Evolutionary conservation across 2,113 vertebrate genomes (phyloP).

Genomic region (Ailurus styani): DNA sequence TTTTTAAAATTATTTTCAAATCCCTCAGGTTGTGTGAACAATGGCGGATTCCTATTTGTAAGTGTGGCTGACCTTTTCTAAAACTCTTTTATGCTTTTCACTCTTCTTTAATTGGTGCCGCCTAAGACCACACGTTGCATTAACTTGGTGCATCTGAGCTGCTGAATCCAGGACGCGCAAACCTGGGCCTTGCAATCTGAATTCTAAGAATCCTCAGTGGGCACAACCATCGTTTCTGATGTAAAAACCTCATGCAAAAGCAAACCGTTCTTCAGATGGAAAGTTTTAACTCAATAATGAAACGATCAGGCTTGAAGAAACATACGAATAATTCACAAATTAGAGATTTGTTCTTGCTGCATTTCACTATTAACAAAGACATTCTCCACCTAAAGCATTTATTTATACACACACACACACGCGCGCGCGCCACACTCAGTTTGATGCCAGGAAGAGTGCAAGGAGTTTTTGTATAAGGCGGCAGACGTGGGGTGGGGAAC

Average conservation of each 20-base stretch:
- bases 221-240: background rate
- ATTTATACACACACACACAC: background rate
- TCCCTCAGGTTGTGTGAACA: background rate
- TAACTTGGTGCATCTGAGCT: rapidly evolving
- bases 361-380: background rate
- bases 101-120: constrained; percentile 40
- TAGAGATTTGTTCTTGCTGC: background rate
- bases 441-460: background rate
- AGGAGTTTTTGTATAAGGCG: background rate
- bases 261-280: background rate
- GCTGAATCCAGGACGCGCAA: background rate
- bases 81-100: constrained; percentile 18
- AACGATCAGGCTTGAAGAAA: background rate
- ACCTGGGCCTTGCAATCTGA: background rate
- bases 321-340: background rate
- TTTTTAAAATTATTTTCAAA: constrained; percentile 22
- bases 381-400: background rate
- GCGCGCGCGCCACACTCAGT: too few relatives aligned
- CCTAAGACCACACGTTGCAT: background rate
- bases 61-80: constrained; percentile 50
- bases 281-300: background rate
- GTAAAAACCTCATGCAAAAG: background rate
- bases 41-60: background rate
- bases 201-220: background rate
- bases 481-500: background rate